Conservation (phyloP, 2,113 vertebrate species). For the Panthera uncia region DNA sequence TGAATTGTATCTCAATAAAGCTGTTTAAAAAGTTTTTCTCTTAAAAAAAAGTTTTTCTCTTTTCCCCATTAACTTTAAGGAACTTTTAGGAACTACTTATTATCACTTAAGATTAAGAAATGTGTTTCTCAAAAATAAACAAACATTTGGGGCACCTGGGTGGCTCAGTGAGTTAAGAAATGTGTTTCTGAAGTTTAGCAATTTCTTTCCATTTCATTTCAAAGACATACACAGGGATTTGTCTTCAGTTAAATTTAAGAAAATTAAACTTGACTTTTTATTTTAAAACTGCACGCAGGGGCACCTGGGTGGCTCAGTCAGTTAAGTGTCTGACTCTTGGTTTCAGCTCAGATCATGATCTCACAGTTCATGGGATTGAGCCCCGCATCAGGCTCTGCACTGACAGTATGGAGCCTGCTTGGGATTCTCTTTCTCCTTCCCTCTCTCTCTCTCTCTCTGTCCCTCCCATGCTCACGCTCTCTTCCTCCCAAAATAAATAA, state of each 20-base stretch:
- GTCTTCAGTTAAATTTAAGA: not conserved
- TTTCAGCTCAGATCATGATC: no score
- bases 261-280: not conserved
- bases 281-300: not conserved
- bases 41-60: not conserved
- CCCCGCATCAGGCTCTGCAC: no score
- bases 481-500: no score
- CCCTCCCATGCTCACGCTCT: no score
- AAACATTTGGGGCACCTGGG: no score
- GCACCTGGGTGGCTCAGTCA: no score
- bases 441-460: no score
- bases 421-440: no score
- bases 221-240: not conserved
- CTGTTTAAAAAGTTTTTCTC: not conserved
- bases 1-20: not conserved
- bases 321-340: no score
- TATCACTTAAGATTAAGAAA: not conserved
- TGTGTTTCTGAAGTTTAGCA: not conserved
- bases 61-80: not conserved
- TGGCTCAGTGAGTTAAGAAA: not conserved
- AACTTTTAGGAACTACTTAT: not conserved
- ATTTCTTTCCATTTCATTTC: not conserved
- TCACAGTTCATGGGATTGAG: no score
- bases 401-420: no score
- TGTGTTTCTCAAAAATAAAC: not conserved